These are phyloP conservation scores for Paedocypris micromegethes DNA, from an alignment of 2,797 vertebrate species.

Conservation along the genomic window DNA sequence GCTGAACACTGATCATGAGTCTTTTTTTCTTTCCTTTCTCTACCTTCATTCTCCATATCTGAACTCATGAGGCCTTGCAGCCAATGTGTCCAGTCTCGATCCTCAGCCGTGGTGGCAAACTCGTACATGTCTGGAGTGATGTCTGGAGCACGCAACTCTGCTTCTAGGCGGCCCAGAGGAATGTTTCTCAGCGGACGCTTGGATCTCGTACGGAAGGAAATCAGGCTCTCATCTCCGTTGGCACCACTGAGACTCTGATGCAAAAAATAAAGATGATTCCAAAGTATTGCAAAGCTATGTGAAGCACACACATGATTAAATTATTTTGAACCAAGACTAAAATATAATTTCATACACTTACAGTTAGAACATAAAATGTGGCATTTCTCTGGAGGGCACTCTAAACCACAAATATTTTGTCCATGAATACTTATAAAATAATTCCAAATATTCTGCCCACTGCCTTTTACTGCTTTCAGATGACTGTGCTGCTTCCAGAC, in stretches of 20 bases:
- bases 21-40: not conserved
- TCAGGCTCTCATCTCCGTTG: slow-evolving; percentile 72
- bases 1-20: not conserved
- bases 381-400: no score
- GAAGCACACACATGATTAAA: not conserved
- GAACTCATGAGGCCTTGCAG: slow-evolving; percentile 85
- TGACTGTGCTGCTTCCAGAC: no score
- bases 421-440: no score
- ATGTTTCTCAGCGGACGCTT: slow-evolving; percentile 85
- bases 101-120: slow-evolving; percentile 73
- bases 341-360: no score
- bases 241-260: slow-evolving; percentile 45
- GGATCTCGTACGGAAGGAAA: slow-evolving; percentile 86
- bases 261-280: not conserved
- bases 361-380: no score
- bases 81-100: slow-evolving; percentile 91
- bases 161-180: slow-evolving; percentile 85
- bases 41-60: slow-evolving; percentile 85
- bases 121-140: slow-evolving; percentile 95
- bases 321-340: not conserved
- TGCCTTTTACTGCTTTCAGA: no score
- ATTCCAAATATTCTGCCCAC: no score
- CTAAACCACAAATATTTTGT: no score
- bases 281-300: not conserved
- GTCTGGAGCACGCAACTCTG: slow-evolving; percentile 85